phyloP scores from a whole-genome alignment of 2,888 invertebrate genomes.

The Ptychoptera contaminata region DNA sequence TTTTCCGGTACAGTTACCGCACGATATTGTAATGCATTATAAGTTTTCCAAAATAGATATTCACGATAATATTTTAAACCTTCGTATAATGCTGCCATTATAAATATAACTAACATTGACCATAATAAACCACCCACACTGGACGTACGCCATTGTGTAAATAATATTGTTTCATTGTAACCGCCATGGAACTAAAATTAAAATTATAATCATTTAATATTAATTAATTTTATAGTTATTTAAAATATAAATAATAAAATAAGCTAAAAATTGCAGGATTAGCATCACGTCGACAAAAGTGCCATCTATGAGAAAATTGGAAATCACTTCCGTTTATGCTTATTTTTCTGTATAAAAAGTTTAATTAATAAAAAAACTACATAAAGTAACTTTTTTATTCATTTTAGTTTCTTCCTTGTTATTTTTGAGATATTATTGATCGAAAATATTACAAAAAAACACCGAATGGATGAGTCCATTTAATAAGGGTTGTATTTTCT shows the following conservation, averaged over 20 bases:
- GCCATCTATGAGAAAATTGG: no score
- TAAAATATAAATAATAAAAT: neutral
- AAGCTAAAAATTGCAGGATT: neutral
- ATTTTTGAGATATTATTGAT: no score
- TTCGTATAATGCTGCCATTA: conserved; percentile 88
- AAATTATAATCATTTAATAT: neutral
- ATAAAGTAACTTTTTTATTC: no score
- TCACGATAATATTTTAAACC: conserved; percentile 59
- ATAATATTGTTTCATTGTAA: conserved; percentile 56
- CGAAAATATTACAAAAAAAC: no score
- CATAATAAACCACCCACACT: conserved; percentile 64
- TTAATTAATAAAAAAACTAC: no score
- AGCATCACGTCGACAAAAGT: no score
- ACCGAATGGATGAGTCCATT: no score
- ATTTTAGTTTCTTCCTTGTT: no score
- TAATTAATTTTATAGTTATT: neutral
- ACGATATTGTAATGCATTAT: conserved; percentile 69
- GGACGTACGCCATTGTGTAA: conserved; percentile 65
- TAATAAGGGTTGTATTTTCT: no score
- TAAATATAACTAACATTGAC: conserved; percentile 81
- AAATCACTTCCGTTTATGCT: no score
- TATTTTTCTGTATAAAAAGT: no score
- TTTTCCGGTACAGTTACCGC: conserved; percentile 67
- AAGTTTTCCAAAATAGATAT: conserved; percentile 74
- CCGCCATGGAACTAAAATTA: conserved; percentile 63